Conservation (phyloP, 2,888 invertebrate species). For the Philonicus albiceps region DNA sequence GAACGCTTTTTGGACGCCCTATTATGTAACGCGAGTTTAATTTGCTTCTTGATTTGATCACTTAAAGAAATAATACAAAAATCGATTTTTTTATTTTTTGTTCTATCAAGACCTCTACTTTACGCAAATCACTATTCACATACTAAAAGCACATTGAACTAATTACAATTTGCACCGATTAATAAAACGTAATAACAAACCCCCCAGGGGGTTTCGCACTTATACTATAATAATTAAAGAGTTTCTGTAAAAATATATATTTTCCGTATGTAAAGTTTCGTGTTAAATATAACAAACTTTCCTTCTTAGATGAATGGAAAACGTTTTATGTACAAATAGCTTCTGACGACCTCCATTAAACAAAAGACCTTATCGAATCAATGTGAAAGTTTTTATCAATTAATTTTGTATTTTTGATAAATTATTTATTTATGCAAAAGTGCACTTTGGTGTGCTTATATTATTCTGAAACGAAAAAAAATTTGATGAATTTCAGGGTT, state of each 20-base stretch:
- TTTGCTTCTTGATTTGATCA: neutral
- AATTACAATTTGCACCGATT: neutral
- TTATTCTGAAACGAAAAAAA: constrained; percentile 28
- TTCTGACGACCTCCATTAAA: neutral
- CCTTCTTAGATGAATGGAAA: constrained; percentile 4
- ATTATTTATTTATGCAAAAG: constrained; percentile 32
- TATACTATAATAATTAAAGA: neutral
- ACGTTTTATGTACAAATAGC: constrained; percentile 18
- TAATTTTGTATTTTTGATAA: constrained; percentile 8
- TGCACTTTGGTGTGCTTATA: constrained; percentile 39
- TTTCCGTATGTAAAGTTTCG: neutral
- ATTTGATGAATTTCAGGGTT: neutral
- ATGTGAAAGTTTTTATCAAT: neutral
- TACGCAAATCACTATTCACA: neutral
- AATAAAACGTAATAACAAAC: neutral
- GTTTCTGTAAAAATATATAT: constrained; percentile 2
- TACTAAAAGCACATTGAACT: neutral
- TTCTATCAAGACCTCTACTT: neutral
- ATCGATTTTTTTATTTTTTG: neutral
- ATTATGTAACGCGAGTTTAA: neutral
- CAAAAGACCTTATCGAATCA: neutral
- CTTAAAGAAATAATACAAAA: constrained; percentile 17
- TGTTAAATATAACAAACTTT: constrained; percentile 7
- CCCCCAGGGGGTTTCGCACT: neutral
- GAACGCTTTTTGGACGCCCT: neutral